Conservation (phyloP, 2,113 vertebrate species). For the Synchiropus splendidus region DNA sequence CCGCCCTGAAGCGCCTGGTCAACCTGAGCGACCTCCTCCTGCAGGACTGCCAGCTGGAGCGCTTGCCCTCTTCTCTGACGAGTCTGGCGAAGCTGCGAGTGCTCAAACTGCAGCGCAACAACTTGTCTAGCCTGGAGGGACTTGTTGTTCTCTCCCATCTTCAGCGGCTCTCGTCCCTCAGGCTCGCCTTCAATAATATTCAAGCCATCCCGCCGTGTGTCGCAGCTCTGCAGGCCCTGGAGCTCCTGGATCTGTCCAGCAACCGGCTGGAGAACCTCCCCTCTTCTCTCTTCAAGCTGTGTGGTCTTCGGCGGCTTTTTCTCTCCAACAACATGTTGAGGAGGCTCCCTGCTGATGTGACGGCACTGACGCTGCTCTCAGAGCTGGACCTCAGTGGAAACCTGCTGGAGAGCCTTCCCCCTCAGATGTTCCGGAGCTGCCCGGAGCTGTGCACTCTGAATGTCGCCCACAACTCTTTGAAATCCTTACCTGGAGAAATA, state of each 20-base stretch:
- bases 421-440: constrained; percentile 55
- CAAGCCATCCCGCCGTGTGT: constrained; percentile 49
- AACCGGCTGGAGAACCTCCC: constrained; percentile 65
- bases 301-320: constrained; percentile 55
- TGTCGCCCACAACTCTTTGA: constrained; percentile 57
- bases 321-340: constrained; percentile 62
- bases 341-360: constrained; percentile 53
- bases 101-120: constrained; percentile 64
- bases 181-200: constrained; percentile 61
- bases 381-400: constrained; percentile 65
- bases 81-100: constrained; percentile 48
- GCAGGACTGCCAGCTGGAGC: constrained; percentile 65
- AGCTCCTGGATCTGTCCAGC: constrained; percentile 63
- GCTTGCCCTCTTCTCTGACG: constrained; percentile 60
- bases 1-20: constrained; percentile 51
- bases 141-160: constrained; percentile 62
- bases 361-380: constrained; percentile 47
- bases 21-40: constrained; percentile 60
- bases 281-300: constrained; percentile 59
- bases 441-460: constrained; percentile 53
- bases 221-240: constrained; percentile 53
- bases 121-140: constrained; percentile 63
- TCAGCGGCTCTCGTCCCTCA: constrained; percentile 54
- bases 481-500: constrained; percentile 39
- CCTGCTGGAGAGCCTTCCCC: constrained; percentile 57